phyloP scores from a whole-genome alignment of 1,140 invertebrate genomes.

The Heliconius hewitsoni region DNA sequence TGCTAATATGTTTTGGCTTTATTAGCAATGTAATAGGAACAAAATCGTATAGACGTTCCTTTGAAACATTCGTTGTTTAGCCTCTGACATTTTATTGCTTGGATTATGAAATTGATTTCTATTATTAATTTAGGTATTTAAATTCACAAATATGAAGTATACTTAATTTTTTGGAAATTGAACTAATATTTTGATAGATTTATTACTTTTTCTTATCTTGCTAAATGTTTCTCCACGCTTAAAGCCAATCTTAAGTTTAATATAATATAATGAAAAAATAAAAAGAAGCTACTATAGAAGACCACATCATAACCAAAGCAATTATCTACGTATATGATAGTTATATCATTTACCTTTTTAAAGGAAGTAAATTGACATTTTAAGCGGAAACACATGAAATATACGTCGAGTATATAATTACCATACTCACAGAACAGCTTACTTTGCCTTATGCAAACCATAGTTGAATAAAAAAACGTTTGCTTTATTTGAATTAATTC shows the following conservation, averaged over 20 bases:
- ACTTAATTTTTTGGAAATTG: neutral
- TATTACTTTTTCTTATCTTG: neutral
- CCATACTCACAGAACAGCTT: neutral
- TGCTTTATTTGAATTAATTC: neutral
- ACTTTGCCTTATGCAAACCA: neutral
- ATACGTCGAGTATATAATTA: neutral
- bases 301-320: neutral
- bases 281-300: neutral
- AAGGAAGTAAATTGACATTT: conserved; percentile 29
- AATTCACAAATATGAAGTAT: neutral
- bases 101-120: too few species aligned
- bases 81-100: neutral
- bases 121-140: too few species aligned
- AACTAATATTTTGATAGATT: neutral
- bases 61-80: neutral
- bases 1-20: conserved; percentile 7
- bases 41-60: neutral
- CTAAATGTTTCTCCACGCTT: too few species aligned
- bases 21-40: neutral
- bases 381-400: conserved; percentile 21
- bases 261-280: too few species aligned
- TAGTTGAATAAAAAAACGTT: neutral
- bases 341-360: neutral
- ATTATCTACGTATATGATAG: neutral
- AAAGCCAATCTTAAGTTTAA: too few species aligned